Base-by-base conservation (phyloP, 2,113 vertebrate species). In the Athene noctua region DNA sequence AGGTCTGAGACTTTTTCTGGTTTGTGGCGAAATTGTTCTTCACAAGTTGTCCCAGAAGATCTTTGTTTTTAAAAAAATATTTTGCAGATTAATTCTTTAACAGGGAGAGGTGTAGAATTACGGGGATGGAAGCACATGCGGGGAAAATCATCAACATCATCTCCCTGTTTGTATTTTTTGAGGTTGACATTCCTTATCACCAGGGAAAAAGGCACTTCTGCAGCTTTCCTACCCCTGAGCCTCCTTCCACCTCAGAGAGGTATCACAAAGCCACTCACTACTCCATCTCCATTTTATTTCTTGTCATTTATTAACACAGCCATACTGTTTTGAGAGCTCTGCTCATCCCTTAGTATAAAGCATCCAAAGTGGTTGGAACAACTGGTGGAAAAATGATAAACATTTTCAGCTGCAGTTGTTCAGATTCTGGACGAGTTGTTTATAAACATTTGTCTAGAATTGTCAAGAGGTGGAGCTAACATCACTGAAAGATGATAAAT, bases 401-500 rank as follows among this genome's bases (percentile, higher is more conserved):
- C 10, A 32, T 81, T 79, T 96, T 91, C 86, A 92, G 51, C 52
- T 80, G 63, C 65, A 52, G 80, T 63, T 67, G 77, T 87, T 95
- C 65, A 75, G 80, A 94, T 82, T 86, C 58, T 75, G 77, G 80
- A 58, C n/a, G 74, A 89, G 51, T 54, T 95, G 95, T 90, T 96
- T 94, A 62, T 71, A 92, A 94, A 94, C 55, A 94, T 86, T 65
- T 34, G 29, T 82, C 78, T 90, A 34, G 54, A 85, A 40, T 66
- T 85, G 86, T 92, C 92, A 91, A 77, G 84, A 89, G 95, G 95
- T 59, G 91, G 96, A 96, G 95, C 89, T 80, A 59, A 51, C 62
- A 47, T 88, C 84, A 80, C 2, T 77, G 86, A 73, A 77, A 77
- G 92, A 96, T 90, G 94, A 96, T 83, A 86, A 90, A 96, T 96